These are phyloP conservation scores for Drosophila mimetica DNA, from an alignment of 2,888 invertebrate species.

Conservation along the genomic window DNA sequence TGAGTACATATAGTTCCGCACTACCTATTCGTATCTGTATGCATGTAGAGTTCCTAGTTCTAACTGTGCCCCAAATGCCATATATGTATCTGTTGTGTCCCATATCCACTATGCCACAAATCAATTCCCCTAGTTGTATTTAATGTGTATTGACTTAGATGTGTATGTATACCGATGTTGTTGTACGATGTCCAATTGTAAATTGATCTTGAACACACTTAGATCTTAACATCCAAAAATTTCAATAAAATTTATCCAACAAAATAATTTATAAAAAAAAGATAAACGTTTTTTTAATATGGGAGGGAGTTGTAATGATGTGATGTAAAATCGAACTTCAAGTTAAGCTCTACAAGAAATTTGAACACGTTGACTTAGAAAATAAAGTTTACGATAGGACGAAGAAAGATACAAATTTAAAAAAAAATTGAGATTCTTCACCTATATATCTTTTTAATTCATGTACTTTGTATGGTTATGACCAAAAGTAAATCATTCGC, in stretches of 20 bases:
- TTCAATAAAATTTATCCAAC: conserved; percentile 67
- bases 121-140: conserved; percentile 30
- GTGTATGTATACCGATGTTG: conserved; percentile 56
- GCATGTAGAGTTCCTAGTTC: conserved; percentile 52
- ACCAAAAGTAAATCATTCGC: too few relatives aligned
- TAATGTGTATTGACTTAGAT: conserved; percentile 25
- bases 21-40: conserved; percentile 48
- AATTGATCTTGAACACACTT: conserved; percentile 69
- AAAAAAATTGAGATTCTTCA: too few relatives aligned
- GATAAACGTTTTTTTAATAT: neutral
- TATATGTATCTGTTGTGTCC: conserved; percentile 34
- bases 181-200: conserved; percentile 79
- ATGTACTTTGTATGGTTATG: too few relatives aligned
- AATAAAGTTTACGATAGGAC: too few relatives aligned
- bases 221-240: conserved; percentile 54
- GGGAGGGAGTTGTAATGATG: too few relatives aligned
- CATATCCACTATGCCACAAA: conserved; percentile 23
- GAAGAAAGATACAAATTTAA: too few relatives aligned
- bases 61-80: conserved; percentile 26
- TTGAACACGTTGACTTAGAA: too few relatives aligned
- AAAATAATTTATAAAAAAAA: conserved; percentile 48
- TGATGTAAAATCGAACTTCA: too few relatives aligned
- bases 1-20: conserved; percentile 52
- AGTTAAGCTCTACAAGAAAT: too few relatives aligned
- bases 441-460: too few relatives aligned